Percentiles rank a stretch among this genome's conserved stretches.
These are phyloP conservation scores for Drosophila prolongata DNA, from an alignment of 2,888 invertebrate genomes.

Conservation along the genomic window DNA sequence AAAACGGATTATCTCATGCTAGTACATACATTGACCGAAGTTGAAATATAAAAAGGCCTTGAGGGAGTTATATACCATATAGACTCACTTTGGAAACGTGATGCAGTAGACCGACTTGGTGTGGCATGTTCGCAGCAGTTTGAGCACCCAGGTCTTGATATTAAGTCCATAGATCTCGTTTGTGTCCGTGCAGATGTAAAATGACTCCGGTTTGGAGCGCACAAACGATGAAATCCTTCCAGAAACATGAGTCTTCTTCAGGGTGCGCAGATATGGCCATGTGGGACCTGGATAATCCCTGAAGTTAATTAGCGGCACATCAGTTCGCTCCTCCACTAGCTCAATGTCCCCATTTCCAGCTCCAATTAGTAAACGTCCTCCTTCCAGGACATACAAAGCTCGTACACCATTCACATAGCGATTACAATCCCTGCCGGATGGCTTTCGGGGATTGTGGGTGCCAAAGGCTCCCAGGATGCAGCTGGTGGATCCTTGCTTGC, in stretches of 20 bases:
- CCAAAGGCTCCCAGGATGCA: conserved; percentile 86
- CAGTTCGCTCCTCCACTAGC: conserved; percentile 87
- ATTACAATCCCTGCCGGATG: conserved; percentile 83
- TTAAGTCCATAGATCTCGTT: conserved; percentile 93
- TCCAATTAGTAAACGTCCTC: conserved; percentile 90
- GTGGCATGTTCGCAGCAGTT: conserved; percentile 93
- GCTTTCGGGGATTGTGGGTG: conserved; percentile 82
- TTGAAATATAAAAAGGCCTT: no score
- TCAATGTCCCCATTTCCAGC: conserved; percentile 94
- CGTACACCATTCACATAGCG: conserved; percentile 86
- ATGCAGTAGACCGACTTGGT: conserved; percentile 91
- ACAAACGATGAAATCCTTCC: conserved; percentile 91
- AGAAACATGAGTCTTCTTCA: conserved; percentile 86
- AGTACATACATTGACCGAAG: no score
- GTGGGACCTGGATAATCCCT: conserved; percentile 85
- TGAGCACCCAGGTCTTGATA: conserved; percentile 88
- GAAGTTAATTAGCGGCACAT: conserved; percentile 68
- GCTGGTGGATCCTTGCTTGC: conserved; percentile 74
- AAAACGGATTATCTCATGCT: no score
- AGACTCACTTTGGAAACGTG: conserved; percentile 92
- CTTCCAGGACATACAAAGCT: conserved; percentile 87
- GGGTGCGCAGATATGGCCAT: conserved; percentile 86
- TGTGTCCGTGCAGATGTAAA: conserved; percentile 90
- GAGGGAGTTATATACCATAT: no score
- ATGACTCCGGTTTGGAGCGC: conserved; percentile 86